Evolutionary conservation across 2,888 invertebrate species (phyloP), one percentile per base, ranked within the genome.

Genomic region (Caenorhabditis zanzibari): DNA sequence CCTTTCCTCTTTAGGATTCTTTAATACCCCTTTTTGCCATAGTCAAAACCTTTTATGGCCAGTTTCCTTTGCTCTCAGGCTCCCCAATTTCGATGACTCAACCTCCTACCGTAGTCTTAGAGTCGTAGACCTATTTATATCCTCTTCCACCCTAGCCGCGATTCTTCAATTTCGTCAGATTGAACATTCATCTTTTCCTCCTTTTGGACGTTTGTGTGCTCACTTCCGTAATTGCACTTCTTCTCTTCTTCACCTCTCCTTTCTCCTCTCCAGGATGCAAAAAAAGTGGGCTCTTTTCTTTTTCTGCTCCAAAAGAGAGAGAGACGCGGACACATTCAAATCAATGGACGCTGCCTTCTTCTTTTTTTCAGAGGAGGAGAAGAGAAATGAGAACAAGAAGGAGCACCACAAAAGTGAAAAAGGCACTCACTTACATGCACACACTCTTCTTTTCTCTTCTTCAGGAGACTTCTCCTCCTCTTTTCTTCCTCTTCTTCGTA

Each of bases 221-320:
- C 38, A 68, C 52, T 68, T 68, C 54, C 68, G 68, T 68, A 68
- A 68, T 68, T 68, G 68, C 68, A 68, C 68, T 68, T 32, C 35
- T 19, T 54, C 49, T 66, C n/a, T n/a, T 32, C n/a, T n/a, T 38
- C 54, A 24, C 26, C 59, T 26, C 61, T 38, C 22, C 19, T 9
- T 38, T 22, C n/a, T n/a, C 22, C 41, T 41, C 26, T 4, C 32
- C 19, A 49, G 26, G 32, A 49, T 63, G 61, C 52, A 66, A 66
- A 66, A 66, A 52, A 66, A 22, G 54, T 2, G 54, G n/a, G 54
- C 52, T 28, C 22, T 52, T 22, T 26, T 54, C 54, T 68, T 38
- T 24, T 16, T 35, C 26, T 38, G 6, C n/a, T 52, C 22, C 3
- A 5, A 14, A 35, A 16, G 22, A 14, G 12, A 14, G 22, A 49